phyloP scores from a whole-genome alignment of 2,888 invertebrate genomes.

The Tenthredo amoena region DNA sequence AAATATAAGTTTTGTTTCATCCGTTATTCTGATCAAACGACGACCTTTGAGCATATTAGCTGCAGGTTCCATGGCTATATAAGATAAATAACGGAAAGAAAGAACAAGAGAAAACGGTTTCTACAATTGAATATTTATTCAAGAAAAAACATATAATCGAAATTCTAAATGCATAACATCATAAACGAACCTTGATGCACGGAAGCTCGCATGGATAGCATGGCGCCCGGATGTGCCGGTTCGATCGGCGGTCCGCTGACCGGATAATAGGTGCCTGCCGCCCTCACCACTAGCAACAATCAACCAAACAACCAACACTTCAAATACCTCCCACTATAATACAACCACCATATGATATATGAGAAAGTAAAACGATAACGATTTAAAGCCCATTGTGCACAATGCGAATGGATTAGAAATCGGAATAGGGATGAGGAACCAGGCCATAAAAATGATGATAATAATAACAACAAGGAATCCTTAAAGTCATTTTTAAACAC shows the following conservation, averaged over 20 bases:
- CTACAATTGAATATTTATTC: not conserved
- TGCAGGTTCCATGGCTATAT: not conserved
- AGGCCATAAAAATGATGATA: not conserved
- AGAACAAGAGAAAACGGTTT: conserved; percentile 15
- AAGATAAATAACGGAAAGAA: not conserved
- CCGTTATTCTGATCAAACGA: not conserved
- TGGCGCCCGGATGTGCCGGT: conserved; percentile 81
- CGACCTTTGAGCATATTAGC: not conserved
- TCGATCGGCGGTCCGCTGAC: conserved; percentile 85
- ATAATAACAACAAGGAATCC: not conserved
- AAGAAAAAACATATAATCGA: conserved; percentile 60
- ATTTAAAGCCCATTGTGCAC: conserved; percentile 43
- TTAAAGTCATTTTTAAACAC: not conserved
- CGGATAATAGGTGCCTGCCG: conserved; percentile 95
- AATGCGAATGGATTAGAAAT: conserved; percentile 22
- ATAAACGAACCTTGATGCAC: conserved; percentile 79
- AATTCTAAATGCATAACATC: conserved; percentile 69
- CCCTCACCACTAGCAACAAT: conserved; percentile 92
- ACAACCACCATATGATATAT: conserved; percentile 66
- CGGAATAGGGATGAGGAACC: conserved; percentile 6
- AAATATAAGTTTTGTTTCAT: conserved; percentile 11
- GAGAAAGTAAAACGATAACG: conserved; percentile 51
- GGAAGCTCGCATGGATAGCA: conserved; percentile 79
- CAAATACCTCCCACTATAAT: conserved; percentile 76
- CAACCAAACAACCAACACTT: conserved; percentile 79